A percentile compares a stretch with the other conserved stretches of the same genome.
Evolutionary conservation across 2,888 invertebrate genomes (phyloP).

Genomic region (Andrena bucephala): DNA sequence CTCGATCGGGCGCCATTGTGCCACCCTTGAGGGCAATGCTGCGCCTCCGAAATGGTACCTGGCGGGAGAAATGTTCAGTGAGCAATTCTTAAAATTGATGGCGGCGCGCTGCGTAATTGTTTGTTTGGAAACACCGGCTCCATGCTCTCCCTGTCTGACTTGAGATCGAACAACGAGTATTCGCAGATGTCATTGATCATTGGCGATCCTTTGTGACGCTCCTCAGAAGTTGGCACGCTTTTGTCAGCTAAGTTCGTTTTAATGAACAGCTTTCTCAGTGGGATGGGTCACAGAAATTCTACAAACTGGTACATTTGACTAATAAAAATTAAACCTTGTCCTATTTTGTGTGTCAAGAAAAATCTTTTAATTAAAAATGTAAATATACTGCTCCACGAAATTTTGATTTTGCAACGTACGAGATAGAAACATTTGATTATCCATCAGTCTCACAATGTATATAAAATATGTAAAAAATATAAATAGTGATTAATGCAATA

Average conservation of each 20-base stretch:
- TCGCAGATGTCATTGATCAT: slow-evolving; percentile 24
- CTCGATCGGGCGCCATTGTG: slow-evolving; percentile 75
- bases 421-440: background rate
- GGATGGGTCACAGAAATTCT: background rate
- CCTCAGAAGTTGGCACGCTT: background rate
- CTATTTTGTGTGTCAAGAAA: too few relatives aligned
- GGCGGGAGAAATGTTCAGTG: slow-evolving; percentile 76
- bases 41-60: slow-evolving; percentile 74
- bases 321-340: too few relatives aligned
- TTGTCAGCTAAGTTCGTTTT: background rate
- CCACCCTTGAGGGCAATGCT: slow-evolving; percentile 62
- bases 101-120: slow-evolving; percentile 54
- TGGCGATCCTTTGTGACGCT: background rate
- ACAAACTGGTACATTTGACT: background rate
- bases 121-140: slow-evolving; percentile 79
- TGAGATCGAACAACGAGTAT: background rate
- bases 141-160: background rate
- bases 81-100: slow-evolving; percentile 73
- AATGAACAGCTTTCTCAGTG: background rate
- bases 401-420: too few relatives aligned
- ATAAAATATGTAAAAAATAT: background rate
- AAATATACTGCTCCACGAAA: too few relatives aligned
- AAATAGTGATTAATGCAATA: background rate
- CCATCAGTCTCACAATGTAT: background rate
- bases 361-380: too few relatives aligned